These are phyloP conservation scores for Acanthisitta chloris DNA, from an alignment of 2,113 vertebrate species.

Conservation along the genomic window DNA sequence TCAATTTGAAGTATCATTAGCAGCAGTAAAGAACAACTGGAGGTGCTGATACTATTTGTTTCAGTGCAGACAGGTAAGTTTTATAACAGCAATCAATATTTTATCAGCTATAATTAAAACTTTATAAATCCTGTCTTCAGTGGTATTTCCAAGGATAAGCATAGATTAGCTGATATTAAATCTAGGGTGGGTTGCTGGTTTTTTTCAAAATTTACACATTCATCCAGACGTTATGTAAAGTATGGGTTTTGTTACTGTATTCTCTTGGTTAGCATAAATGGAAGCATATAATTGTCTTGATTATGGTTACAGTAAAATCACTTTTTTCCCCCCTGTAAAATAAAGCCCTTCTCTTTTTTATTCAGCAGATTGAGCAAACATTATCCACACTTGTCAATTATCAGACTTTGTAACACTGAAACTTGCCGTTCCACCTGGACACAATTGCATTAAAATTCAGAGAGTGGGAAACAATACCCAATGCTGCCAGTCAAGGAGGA, in stretches of 20 bases:
- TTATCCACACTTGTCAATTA: constrained; percentile 21
- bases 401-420: constrained; percentile 1
- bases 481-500: constrained; percentile 25
- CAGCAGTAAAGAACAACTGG: not conserved
- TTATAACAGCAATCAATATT: constrained; percentile 5
- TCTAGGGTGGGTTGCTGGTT: not conserved
- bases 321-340: not conserved
- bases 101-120: not conserved
- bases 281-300: constrained; percentile 12
- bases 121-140: not conserved
- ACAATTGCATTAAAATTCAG: constrained; percentile 15
- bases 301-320: not conserved
- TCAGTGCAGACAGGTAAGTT: not conserved
- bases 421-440: not conserved
- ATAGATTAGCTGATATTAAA: not conserved
- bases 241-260: not conserved
- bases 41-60: not conserved
- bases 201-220: not conserved
- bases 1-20: not conserved
- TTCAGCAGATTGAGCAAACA: not conserved
- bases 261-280: not conserved
- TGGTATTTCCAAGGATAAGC: not conserved
- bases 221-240: not conserved
- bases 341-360: not conserved
- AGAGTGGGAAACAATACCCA: constrained; percentile 17